Evolutionary conservation across 1,140 invertebrate species (phyloP), one percentile per base, ranked within the genome.

Genomic region (Drosophila ohnishii): DNA sequence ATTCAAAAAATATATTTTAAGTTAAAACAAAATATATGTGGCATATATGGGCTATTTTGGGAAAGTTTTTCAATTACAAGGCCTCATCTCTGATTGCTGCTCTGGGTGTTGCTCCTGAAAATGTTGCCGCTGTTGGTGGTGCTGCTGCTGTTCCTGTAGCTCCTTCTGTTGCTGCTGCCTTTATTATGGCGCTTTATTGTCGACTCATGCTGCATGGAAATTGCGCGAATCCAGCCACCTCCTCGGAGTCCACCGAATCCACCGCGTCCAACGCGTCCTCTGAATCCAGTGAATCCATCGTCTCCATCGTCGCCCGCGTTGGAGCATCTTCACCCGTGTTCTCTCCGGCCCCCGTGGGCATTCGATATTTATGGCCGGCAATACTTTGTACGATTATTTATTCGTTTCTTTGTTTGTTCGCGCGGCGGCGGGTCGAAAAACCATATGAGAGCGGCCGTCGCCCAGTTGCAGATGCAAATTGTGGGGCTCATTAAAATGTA

Each of bases 321-420:
- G 48, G 65, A 53, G 56, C 78, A 63, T 70, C 65, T 58, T 75
- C 55, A 50, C n/a, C 65, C 51, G 32, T 55, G 56, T 42, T 28
- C 35, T 34, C 40, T 32, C n/a, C 74, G 30, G 37, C 40, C 53
- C 42, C 63, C 62, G 34, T 39, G 77, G 62, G 74, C 84, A 69
- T 59, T 64, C 61, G 70, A 84, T 88, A 87, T 87, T 87, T 87
- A 87, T 88, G 84, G 67, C 76, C 75, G 50, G 79, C 83, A 78
- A 84, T 88, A 88, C 80, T 87, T 87, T 87, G 84, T 87, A 59
- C 84, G 84, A 83, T 88, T 87, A 87, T 87, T 87, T 88, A 87
- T 88, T 71, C 44, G 64, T 16, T 71, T 58, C 67, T 86, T 87
- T 86, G 82, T 87, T 87, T 87, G 79, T 37, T 34, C 14, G 62